phyloP scores from a whole-genome alignment of 2,113 vertebrate genomes.

The Rhineura floridana region DNA sequence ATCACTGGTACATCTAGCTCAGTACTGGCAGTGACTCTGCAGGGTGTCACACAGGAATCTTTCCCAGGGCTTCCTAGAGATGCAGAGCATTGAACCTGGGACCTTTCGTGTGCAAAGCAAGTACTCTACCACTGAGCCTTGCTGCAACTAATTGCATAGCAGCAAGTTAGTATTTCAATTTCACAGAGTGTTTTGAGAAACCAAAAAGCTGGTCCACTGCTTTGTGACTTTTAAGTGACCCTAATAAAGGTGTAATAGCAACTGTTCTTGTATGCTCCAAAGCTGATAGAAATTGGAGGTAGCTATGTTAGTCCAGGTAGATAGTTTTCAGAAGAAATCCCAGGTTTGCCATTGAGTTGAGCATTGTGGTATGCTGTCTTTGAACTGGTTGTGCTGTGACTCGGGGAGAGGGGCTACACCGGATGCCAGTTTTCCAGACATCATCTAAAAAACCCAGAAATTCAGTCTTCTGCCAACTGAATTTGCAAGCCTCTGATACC shows the following conservation, averaged over 20 bases:
- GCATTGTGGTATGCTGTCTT: rapidly evolving
- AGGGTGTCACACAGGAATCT: too few relatives aligned
- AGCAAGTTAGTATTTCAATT: not conserved
- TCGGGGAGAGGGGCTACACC: not conserved
- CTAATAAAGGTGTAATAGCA: not conserved
- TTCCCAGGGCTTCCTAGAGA: too few relatives aligned
- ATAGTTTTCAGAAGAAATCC: not conserved
- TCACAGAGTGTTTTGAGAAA: not conserved
- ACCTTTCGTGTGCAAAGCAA: too few relatives aligned
- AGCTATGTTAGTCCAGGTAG: not conserved
- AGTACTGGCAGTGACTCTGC: too few relatives aligned
- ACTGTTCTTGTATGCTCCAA: not conserved
- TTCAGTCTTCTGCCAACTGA: not conserved
- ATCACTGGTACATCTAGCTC: too few relatives aligned
- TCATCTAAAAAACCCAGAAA: not conserved
- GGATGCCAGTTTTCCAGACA: too few relatives aligned
- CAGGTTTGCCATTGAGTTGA: not conserved
- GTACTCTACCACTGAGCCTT: too few relatives aligned
- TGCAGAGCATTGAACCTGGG: too few relatives aligned
- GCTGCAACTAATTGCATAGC: not conserved
- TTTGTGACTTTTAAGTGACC: not conserved
- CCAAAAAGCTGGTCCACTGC: not conserved
- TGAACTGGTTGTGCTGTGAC: not conserved
- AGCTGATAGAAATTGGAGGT: not conserved
- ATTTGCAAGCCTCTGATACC: not conserved